These are phyloP conservation scores for Aplodontia rufa DNA, from an alignment of 2,113 vertebrate species.

Conservation along the genomic window DNA sequence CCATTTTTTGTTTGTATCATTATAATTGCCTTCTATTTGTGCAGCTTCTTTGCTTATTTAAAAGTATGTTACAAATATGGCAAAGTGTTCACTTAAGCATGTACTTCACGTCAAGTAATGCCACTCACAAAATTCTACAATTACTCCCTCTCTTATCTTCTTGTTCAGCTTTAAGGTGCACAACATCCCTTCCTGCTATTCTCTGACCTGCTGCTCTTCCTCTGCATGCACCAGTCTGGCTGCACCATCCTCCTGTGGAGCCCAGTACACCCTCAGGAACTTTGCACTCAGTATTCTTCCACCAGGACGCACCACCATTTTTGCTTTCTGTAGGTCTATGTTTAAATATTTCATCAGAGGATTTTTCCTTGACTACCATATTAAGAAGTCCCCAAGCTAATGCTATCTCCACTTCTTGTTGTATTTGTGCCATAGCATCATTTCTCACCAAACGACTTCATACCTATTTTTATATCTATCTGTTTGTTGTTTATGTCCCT, in stretches of 20 bases:
- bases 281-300: not conserved
- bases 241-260: fast-evolving
- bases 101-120: not conserved
- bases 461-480: not conserved
- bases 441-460: not conserved
- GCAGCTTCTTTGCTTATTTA: not conserved
- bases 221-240: not conserved
- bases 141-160: not conserved
- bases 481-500: not conserved
- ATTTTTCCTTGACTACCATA: not conserved
- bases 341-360: not conserved
- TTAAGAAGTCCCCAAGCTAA: not conserved
- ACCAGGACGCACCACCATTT: not conserved
- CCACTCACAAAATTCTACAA: not conserved
- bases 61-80: not conserved
- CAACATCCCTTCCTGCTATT: fast-evolving
- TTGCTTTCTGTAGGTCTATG: not conserved
- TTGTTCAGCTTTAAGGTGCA: not conserved
- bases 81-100: not conserved
- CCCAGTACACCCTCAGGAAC: fast-evolving
- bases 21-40: not conserved
- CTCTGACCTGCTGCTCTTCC: fast-evolving
- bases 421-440: not conserved
- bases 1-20: not conserved
- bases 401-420: not conserved